Percentiles rank a stretch among this genome's conserved stretches.
Evolutionary conservation across 2,797 vertebrate species (phyloP).

Genomic region (Acrossocheilus fasciatus): DNA sequence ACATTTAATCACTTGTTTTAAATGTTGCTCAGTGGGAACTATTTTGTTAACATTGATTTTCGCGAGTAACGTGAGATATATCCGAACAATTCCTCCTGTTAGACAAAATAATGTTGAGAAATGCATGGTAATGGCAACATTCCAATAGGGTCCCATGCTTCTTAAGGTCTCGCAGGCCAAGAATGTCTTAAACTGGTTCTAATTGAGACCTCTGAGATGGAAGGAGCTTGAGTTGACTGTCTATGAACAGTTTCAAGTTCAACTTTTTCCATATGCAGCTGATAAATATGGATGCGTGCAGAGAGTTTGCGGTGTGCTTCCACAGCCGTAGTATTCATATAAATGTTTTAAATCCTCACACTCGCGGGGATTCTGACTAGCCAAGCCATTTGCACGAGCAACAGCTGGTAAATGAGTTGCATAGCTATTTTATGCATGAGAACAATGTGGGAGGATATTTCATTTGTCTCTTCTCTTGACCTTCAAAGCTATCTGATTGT

Average conservation of each 20-base stretch:
- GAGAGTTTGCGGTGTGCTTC: constrained; percentile 44
- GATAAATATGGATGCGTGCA: constrained; percentile 41
- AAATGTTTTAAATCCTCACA: constrained; percentile 64
- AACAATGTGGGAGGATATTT: constrained; percentile 47
- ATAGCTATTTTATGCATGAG: constrained; percentile 60
- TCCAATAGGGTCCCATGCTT: constrained; percentile 63
- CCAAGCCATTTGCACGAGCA: constrained; percentile 37
- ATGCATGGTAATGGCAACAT: constrained; percentile 68
- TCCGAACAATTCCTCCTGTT: constrained; percentile 51
- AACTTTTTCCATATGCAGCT: constrained; percentile 13
- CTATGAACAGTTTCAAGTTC: neutral
- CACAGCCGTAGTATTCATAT: constrained; percentile 57
- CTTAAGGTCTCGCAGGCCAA: constrained; percentile 59
- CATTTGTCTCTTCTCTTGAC: constrained; percentile 57
- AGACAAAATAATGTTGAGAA: constrained; percentile 65
- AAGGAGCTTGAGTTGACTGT: constrained; percentile 38
- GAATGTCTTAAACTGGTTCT: constrained; percentile 60
- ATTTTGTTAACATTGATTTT: constrained; percentile 60
- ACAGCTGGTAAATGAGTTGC: constrained; percentile 53
- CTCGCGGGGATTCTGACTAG: constrained; percentile 32
- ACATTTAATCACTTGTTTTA: constrained; percentile 51
- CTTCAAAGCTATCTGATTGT: constrained; percentile 56
- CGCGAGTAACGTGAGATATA: constrained; percentile 51
- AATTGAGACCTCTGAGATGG: constrained; percentile 70
- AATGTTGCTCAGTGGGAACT: constrained; percentile 44